A percentile compares a stretch with the other conserved stretches of the same genome.
Evolutionary conservation across 2,113 vertebrate species (phyloP).

Genomic region (Calidris pugnax): DNA sequence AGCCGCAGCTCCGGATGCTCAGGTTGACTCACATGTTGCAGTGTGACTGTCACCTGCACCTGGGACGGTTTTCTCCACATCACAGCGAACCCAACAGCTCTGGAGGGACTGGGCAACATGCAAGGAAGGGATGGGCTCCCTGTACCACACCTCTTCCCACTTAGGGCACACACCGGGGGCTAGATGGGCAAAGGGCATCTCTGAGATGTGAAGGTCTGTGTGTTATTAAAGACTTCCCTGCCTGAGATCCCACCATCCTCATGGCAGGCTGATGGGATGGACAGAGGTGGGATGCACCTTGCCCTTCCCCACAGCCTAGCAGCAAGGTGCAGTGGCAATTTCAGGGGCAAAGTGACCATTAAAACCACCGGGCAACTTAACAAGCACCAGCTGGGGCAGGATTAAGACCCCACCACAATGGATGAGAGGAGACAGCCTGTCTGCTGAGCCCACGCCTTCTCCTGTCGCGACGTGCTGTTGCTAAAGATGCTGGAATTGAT

Average conservation of each 20-base stretch:
- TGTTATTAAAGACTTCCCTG: neutral
- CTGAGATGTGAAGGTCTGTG: neutral
- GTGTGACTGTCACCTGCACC: neutral
- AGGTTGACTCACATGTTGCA: neutral
- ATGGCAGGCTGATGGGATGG: neutral
- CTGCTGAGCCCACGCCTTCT: neutral
- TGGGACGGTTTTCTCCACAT: neutral
- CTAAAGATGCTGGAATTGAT: conserved; percentile 21
- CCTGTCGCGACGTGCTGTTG: fast-evolving
- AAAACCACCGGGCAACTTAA: neutral
- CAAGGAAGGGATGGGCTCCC: neutral
- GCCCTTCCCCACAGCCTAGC: neutral
- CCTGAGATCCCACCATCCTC: neutral
- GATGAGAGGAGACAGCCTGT: neutral
- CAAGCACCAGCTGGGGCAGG: neutral
- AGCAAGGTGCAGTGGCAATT: neutral
- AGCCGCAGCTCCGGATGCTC: neutral
- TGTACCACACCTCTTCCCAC: fast-evolving
- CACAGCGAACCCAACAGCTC: neutral
- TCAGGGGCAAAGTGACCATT: neutral
- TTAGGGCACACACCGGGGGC: neutral
- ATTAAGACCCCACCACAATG: neutral
- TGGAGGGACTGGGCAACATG: fast-evolving
- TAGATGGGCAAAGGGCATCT: neutral
- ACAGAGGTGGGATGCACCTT: neutral